Base-by-base conservation (phyloP, 2,797 vertebrate genomes). In the Acomys russatus region DNA sequence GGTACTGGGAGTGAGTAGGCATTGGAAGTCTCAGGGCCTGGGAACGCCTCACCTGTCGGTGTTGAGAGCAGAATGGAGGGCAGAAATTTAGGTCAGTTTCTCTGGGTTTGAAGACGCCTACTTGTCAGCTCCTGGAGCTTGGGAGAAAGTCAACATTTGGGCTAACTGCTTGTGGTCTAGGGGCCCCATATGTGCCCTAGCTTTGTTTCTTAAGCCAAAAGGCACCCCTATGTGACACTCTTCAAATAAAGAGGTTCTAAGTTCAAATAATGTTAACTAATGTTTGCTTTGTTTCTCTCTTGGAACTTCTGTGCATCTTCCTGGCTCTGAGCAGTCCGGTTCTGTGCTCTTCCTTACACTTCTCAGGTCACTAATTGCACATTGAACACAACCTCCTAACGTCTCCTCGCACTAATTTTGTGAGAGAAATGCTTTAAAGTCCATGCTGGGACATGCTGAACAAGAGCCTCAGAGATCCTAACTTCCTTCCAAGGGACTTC, bases 131-230 rank as follows among this genome's bases (percentile, higher is more conserved):
- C 30, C 44, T 70, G 18, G 64, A 25, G 12, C 49, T 56, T 71
- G 84, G 49, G 49, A 71, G 49, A 56, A 35, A 70, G 64, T n/a
- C 7, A 12, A 56, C 22, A 54, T 87, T 35, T 35, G 84, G 18
- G 51, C 77, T n/a, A 79, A 79, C 12, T 59, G 66, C 14, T 56
- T n/a, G 30, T 73, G 51, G 68, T 59, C 49, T 20, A 28, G 51
- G 49, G 25, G 23, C 51, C 18, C 17, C 44, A 23, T 54, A 49
- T 23, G 64, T 71, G 49, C 28, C 5, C 51, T 59, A 59, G 12
- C 17, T 87, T 71, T 87, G 56, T 49, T 85, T 88, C 91, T 49
- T 30, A 90, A 92, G 12, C 18, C 87, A 15, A 59, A 86, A 96
- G 68, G n/a, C 9, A 68, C 71, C 63, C 63, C 33, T 77, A 2